Percentiles rank a stretch among this genome's conserved stretches.
These are phyloP conservation scores for Xenus cinereus DNA, from an alignment of 2,113 vertebrate species.

Conservation along the genomic window DNA sequence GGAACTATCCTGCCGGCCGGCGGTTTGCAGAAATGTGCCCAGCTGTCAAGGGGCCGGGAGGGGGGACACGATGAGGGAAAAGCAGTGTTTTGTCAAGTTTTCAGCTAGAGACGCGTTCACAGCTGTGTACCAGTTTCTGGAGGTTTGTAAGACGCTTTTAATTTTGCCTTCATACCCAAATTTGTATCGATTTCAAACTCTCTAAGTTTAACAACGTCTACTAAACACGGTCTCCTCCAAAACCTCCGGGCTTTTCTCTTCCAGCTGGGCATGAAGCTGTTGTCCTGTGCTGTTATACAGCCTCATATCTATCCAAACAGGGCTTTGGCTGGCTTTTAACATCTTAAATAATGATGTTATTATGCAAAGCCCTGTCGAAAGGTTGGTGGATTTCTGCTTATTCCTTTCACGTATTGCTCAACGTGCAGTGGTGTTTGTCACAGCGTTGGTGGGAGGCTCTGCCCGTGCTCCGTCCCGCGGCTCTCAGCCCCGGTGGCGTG, in stretches of 20 bases:
- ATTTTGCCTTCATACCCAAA: neutral
- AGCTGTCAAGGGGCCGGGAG: neutral
- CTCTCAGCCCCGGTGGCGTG: neutral
- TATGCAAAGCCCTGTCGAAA: neutral
- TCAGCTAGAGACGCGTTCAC: neutral
- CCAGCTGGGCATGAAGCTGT: neutral
- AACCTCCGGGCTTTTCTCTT: neutral
- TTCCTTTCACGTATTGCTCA: neutral
- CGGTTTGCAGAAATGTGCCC: neutral
- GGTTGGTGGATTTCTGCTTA: neutral
- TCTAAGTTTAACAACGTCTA: neutral
- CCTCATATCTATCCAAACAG: neutral
- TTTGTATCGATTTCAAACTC: fast-evolving
- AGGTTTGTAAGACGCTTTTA: neutral
- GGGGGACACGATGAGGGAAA: neutral
- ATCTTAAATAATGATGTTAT: neutral
- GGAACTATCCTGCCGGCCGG: neutral
- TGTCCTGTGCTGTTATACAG: neutral
- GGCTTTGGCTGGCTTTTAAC: neutral
- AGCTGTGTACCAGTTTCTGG: neutral
- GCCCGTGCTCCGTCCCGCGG: fast-evolving
- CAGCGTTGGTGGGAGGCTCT: neutral
- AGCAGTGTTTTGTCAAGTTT: fast-evolving
- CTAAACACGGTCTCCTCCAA: neutral
- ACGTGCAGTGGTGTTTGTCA: neutral